These are phyloP conservation scores for Myripristis murdjan DNA, from an alignment of 2,797 vertebrate species.

Conservation along the genomic window DNA sequence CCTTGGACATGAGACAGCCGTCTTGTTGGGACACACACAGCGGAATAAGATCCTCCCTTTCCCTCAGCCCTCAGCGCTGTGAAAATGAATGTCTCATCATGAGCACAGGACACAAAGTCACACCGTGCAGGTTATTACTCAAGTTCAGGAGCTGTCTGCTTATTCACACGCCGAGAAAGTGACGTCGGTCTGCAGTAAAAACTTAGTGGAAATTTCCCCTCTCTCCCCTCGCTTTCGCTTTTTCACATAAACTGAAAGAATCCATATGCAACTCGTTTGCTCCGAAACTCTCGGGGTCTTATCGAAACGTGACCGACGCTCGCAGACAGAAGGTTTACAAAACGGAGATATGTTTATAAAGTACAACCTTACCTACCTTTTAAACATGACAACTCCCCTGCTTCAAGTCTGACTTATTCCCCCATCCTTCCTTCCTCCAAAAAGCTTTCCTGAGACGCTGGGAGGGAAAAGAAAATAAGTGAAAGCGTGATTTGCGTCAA, in stretches of 20 bases:
- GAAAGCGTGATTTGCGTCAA: conserved; percentile 20
- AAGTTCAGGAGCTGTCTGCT: conserved; percentile 27
- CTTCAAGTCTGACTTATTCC: conserved; percentile 67
- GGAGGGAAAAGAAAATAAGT: conserved; percentile 23
- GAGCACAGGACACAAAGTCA: background rate
- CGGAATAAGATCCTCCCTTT: conserved; percentile 63
- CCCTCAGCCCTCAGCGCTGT: conserved; percentile 77
- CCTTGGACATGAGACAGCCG: conserved; percentile 95
- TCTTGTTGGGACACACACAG: conserved; percentile 65
- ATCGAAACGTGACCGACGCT: conserved; percentile 5
- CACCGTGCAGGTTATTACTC: background rate
- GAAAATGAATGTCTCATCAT: conserved; percentile 30
- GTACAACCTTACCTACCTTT: conserved; percentile 73
- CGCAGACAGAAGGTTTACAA: no score
- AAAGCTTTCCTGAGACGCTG: conserved; percentile 15
- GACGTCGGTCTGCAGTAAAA: conserved; percentile 79
- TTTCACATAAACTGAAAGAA: conserved; percentile 37
- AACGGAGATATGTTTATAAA: conserved; percentile 18
- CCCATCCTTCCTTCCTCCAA: conserved; percentile 71
- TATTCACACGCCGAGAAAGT: conserved; percentile 57
- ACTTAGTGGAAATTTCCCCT: conserved; percentile 78
- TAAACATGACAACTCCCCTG: conserved; percentile 84
- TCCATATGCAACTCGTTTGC: conserved; percentile 30
- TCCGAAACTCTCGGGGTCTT: conserved; percentile 21
- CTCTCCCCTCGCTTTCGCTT: conserved; percentile 2